phyloP scores from a whole-genome alignment of 30 jellyfish, hydroid and myxozoan genomes.

The Sanderia malayensis region DNA sequence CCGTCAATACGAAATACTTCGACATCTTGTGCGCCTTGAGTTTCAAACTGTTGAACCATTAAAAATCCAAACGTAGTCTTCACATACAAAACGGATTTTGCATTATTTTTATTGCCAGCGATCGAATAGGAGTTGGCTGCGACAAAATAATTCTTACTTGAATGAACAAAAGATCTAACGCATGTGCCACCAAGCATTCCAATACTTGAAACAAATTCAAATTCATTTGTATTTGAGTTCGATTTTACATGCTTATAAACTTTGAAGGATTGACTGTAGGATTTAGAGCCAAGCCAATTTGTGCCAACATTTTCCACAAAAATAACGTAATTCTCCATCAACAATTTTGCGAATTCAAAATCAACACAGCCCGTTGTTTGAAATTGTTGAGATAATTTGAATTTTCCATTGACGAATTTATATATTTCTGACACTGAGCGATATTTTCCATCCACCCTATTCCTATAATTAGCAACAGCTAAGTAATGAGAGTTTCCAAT shows the following conservation, averaged over 20 bases:
- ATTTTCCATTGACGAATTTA: slow-evolving; percentile 25
- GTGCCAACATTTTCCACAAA: slow-evolving; percentile 62
- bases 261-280: slow-evolving; percentile 41
- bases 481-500: slow-evolving; percentile 52
- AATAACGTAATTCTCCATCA: slow-evolving; percentile 52
- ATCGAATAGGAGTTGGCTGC: slow-evolving; percentile 68
- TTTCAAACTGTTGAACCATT: slow-evolving; percentile 60
- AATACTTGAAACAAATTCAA: slow-evolving; percentile 43
- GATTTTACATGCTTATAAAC: slow-evolving; percentile 45
- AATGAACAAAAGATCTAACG: slow-evolving; percentile 54
- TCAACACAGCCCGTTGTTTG: slow-evolving; percentile 73
- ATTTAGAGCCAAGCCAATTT: slow-evolving; percentile 39
- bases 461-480: slow-evolving; percentile 70
- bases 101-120: slow-evolving; percentile 27
- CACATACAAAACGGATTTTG: slow-evolving; percentile 58
- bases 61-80: slow-evolving; percentile 51
- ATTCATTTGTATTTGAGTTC: slow-evolving; percentile 1
- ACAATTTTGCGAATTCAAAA: slow-evolving; percentile 63
- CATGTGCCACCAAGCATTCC: slow-evolving; percentile 74
- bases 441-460: slow-evolving; percentile 8
- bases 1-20: slow-evolving; percentile 67
- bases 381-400: slow-evolving; percentile 42
- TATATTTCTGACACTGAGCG: slow-evolving; percentile 47
- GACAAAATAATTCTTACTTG: slow-evolving; percentile 44
- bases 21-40: slow-evolving; percentile 91